Percentiles rank a stretch among this genome's conserved stretches.
Evolutionary conservation across 35 echinoderm and acorn worm genomes (phyloP).

Genomic region (Eucidaris tribuloides): DNA sequence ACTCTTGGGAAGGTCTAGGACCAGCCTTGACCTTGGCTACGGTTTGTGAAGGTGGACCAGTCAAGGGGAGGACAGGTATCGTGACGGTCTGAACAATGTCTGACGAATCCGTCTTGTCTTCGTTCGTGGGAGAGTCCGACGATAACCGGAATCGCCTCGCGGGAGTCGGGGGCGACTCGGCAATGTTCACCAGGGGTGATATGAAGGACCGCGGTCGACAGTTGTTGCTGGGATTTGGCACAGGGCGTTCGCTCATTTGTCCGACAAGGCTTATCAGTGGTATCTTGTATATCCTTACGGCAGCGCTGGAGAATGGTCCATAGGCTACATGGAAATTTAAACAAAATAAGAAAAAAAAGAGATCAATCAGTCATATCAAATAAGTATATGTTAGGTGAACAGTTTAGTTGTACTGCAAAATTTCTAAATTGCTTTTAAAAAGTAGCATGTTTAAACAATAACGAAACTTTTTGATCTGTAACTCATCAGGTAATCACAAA

Average conservation of each 20-base stretch:
- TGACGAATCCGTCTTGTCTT: not conserved
- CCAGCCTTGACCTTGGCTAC: constrained; percentile 16
- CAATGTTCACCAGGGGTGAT: constrained; percentile 79
- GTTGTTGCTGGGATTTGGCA: constrained; percentile 45
- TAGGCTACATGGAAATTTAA: too few species aligned
- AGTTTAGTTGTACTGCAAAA: too few species aligned
- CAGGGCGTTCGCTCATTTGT: constrained; percentile 78
- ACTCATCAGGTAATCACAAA: too few species aligned
- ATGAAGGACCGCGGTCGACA: constrained; percentile 77
- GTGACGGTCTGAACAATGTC: not conserved
- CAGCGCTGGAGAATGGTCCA: constrained; percentile 32
- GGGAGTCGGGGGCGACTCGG: constrained; percentile 48
- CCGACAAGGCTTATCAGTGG: constrained; percentile 87
- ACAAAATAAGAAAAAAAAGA: too few species aligned
- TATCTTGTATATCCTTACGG: constrained; percentile 77
- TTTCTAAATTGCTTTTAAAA: too few species aligned
- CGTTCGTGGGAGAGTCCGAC: not conserved
- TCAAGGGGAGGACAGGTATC: not conserved
- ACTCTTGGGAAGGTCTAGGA: constrained; percentile 53
- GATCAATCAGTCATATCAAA: too few species aligned
- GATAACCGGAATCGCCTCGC: constrained; percentile 1
- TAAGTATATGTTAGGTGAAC: too few species aligned
- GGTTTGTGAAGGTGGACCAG: constrained; percentile 20
- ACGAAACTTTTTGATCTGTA: too few species aligned
- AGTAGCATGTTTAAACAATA: too few species aligned